phyloP scores from a whole-genome alignment of 1,140 invertebrate genomes.

The Prorops nasuta region DNA sequence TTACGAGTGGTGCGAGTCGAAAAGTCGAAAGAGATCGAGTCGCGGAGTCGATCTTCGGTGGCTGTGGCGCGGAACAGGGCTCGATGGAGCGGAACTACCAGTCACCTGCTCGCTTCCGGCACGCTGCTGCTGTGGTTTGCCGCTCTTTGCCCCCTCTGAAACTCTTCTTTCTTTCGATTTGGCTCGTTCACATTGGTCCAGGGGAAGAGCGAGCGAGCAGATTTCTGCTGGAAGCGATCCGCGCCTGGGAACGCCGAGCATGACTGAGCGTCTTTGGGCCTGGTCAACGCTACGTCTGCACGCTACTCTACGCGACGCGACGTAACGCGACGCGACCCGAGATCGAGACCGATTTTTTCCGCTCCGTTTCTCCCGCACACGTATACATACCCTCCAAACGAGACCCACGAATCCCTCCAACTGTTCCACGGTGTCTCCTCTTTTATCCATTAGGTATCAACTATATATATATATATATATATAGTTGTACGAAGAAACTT shows the following conservation, averaged over 20 bases:
- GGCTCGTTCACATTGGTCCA: slow-evolving; percentile 20
- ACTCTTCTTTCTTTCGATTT: slow-evolving; percentile 19
- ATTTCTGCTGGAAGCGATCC: slow-evolving; percentile 28
- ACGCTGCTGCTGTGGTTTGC: slow-evolving; percentile 36
- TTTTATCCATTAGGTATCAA: too few species aligned
- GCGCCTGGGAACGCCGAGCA: slow-evolving; percentile 46
- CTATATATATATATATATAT: too few species aligned
- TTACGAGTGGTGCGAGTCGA: slow-evolving; percentile 25
- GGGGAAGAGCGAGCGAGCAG: too few species aligned
- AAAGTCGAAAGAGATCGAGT: slow-evolving; percentile 38
- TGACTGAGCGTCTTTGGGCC: slow-evolving; percentile 45
- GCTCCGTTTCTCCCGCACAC: not conserved
- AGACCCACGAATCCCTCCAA: too few species aligned
- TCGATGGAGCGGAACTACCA: slow-evolving; percentile 57
- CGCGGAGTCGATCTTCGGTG: slow-evolving; percentile 46
- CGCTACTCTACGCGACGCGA: too few species aligned
- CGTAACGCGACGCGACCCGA: slow-evolving; percentile 27
- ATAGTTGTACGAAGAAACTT: too few species aligned
- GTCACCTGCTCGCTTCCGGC: slow-evolving; percentile 57
- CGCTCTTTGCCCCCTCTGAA: slow-evolving; percentile 20
- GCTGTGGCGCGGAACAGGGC: slow-evolving; percentile 53
- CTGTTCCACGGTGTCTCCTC: too few species aligned
- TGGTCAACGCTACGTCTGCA: too few species aligned
- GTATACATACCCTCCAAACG: too few species aligned
- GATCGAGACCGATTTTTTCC: slow-evolving; percentile 20